These are phyloP conservation scores for Archips crataeganus DNA, from an alignment of 2,888 invertebrate genomes.

Conservation along the genomic window DNA sequence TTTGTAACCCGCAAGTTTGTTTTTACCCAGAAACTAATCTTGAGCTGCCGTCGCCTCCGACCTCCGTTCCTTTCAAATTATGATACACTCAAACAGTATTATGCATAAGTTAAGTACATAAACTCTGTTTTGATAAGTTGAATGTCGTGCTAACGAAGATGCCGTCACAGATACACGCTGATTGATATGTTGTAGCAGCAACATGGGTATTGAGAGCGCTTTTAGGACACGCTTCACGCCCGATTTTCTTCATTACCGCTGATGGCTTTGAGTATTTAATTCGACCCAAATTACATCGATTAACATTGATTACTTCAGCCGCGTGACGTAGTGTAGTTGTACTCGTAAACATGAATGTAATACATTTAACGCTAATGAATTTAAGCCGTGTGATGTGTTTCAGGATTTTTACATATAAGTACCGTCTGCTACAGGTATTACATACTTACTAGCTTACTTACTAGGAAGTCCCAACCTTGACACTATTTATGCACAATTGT, in stretches of 20 bases:
- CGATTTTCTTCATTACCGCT: constrained; percentile 39
- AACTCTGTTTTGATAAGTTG: constrained; percentile 1
- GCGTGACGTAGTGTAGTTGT: constrained; percentile 18
- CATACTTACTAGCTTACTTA: no score
- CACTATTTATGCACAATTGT: no score
- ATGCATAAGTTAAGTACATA: not conserved
- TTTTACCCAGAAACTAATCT: constrained; percentile 28
- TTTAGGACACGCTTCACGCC: constrained; percentile 34
- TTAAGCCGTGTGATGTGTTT: not conserved
- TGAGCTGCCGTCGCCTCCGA: not conserved
- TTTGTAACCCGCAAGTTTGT: constrained; percentile 29
- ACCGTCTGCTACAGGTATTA: no score
- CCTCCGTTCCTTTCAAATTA: not conserved
- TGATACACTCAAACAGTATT: not conserved
- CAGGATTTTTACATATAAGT: no score
- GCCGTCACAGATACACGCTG: constrained; percentile 17
- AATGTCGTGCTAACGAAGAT: constrained; percentile 8
- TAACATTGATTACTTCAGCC: constrained; percentile 37
- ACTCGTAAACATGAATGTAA: not conserved
- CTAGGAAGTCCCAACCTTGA: no score
- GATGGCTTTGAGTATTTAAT: constrained; percentile 38
- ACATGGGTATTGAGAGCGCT: constrained; percentile 13
- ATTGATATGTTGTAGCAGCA: constrained; percentile 24
- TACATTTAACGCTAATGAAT: not conserved
- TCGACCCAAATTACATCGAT: constrained; percentile 38